Conservation (phyloP, 2,113 vertebrate genomes). For the Microtus pennsylvanicus region DNA sequence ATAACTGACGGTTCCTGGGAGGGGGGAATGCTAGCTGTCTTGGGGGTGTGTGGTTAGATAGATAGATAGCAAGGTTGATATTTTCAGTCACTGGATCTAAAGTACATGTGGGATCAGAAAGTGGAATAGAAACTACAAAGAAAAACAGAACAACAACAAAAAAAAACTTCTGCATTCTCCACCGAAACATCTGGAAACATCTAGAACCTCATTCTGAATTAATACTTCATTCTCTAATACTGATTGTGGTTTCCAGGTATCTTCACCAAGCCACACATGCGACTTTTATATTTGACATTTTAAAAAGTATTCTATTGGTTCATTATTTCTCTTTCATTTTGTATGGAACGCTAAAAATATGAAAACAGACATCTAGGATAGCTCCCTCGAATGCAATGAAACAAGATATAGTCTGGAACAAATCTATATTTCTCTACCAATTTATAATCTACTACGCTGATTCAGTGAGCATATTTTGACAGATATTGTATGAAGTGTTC, state of each 20-base stretch:
- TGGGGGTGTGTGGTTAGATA: background rate
- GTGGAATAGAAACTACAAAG: background rate
- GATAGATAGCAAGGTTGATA: background rate
- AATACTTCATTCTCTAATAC: background rate
- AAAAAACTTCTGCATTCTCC: background rate
- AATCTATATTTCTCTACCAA: background rate
- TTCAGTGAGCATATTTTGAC: background rate
- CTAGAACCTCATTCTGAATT: background rate
- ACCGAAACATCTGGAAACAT: conserved; percentile 6
- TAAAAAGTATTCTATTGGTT: conserved; percentile 32
- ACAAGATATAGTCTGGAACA: background rate
- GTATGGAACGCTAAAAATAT: background rate
- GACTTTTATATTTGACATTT: background rate
- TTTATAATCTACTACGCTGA: background rate
- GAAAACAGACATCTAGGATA: background rate
- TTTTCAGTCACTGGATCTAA: background rate
- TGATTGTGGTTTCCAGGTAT: background rate
- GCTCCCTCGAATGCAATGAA: background rate
- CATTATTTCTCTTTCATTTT: background rate
- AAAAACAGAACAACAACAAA: background rate
- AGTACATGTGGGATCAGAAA: background rate
- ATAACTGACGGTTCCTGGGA: background rate
- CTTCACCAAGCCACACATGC: background rate
- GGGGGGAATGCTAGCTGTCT: background rate
- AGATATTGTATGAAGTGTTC: background rate